A percentile compares a stretch with the other conserved stretches of the same genome.
Evolutionary conservation across 2,888 invertebrate species (phyloP).

Genomic region (Lycophotia porphyrea): DNA sequence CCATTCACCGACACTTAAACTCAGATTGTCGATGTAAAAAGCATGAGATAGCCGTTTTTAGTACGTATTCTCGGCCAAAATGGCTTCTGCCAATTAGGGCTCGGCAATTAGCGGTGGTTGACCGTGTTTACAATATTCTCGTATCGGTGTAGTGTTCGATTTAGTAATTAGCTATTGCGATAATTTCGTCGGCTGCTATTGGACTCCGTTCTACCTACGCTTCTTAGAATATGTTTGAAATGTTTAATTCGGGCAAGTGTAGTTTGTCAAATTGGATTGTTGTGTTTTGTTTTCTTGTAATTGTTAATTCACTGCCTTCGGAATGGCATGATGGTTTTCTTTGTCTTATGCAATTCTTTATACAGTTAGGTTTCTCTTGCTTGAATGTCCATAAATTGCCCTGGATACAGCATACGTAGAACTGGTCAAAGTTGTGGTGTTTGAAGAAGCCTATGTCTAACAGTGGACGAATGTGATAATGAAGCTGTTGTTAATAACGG

Average conservation of each 20-base stretch:
- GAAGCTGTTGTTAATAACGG: neutral
- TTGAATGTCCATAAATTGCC: neutral
- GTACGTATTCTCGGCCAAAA: slow-evolving; percentile 42
- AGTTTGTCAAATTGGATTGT: neutral
- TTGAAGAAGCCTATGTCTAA: neutral
- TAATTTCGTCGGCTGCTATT: slow-evolving; percentile 44
- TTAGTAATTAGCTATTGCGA: slow-evolving; percentile 54
- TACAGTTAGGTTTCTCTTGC: neutral
- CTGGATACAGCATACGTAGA: neutral
- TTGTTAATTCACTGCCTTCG: neutral
- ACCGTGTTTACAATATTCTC: slow-evolving; percentile 55
- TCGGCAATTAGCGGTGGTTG: slow-evolving; percentile 55
- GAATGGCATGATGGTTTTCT: neutral
- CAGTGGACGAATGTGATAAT: neutral
- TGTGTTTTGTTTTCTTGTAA: slow-evolving; percentile 5
- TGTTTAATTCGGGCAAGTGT: neutral
- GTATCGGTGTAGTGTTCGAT: slow-evolving; percentile 24
- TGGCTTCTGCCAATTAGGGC: slow-evolving; percentile 57
- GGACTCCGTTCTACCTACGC: neutral
- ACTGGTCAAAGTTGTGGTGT: neutral
- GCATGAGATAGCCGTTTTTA: slow-evolving; percentile 39
- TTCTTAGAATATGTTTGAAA: slow-evolving; percentile 17
- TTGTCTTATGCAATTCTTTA: neutral
- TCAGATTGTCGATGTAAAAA: slow-evolving; percentile 44
- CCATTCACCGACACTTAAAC: slow-evolving; percentile 17